phyloP scores from a whole-genome alignment of 2,888 invertebrate species.

The Corbicula japonica region DNA sequence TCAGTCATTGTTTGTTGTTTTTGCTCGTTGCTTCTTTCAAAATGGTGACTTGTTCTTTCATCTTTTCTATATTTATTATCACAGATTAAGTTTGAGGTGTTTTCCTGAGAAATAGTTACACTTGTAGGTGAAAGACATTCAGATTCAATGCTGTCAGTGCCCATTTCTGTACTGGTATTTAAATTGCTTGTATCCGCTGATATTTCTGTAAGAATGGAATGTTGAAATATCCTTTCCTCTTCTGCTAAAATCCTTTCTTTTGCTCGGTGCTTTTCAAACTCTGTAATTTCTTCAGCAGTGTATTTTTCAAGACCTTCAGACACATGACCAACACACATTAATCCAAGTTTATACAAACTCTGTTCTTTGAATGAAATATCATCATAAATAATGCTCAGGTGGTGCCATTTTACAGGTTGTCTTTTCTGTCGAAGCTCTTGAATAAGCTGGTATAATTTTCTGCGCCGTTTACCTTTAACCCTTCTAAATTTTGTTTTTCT shows the following conservation, averaged over 20 bases:
- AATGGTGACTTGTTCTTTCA: neutral
- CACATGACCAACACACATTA: conserved; percentile 52
- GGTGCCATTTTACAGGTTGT: conserved; percentile 45
- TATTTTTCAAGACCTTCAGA: conserved; percentile 48
- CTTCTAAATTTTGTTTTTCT: conserved; percentile 62
- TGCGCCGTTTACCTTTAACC: conserved; percentile 62
- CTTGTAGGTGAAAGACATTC: conserved; percentile 4
- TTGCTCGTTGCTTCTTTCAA: neutral
- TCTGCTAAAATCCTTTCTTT: conserved; percentile 35
- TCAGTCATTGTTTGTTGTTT: neutral
- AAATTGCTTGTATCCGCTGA: neutral
- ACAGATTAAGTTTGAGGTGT: conserved; percentile 1
- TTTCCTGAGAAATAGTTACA: conserved; percentile 32
- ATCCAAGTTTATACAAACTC: conserved; percentile 66
- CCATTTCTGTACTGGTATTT: conserved; percentile 5
- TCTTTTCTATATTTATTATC: neutral
- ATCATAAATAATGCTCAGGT: conserved; percentile 55
- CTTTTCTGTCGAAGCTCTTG: conserved; percentile 52
- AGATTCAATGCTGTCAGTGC: conserved; percentile 14
- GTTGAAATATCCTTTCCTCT: conserved; percentile 13
- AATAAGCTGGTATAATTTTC: conserved; percentile 52
- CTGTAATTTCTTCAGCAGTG: conserved; percentile 33
- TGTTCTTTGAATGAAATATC: conserved; percentile 68
- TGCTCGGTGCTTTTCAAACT: conserved; percentile 52
- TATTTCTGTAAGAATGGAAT: conserved; percentile 21